phyloP scores from a whole-genome alignment of 1,140 invertebrate genomes.

The Drosophila malerkotliana region DNA sequence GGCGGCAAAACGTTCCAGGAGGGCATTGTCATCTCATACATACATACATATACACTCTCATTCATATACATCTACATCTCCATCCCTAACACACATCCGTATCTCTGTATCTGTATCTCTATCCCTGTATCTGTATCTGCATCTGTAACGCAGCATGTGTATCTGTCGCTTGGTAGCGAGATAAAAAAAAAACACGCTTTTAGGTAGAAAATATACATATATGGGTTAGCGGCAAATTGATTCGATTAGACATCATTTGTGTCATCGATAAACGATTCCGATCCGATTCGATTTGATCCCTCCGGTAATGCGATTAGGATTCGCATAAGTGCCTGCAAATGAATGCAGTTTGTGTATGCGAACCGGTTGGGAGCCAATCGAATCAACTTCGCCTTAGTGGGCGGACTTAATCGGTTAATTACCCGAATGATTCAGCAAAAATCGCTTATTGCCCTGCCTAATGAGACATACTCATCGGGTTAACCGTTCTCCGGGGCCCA shows the following conservation, averaged over 20 bases:
- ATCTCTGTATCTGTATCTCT: background rate
- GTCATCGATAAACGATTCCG: slow-evolving; percentile 40
- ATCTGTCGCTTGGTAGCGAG: background rate
- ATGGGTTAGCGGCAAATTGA: slow-evolving; percentile 42
- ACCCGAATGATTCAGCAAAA: background rate
- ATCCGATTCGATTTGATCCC: slow-evolving; percentile 24
- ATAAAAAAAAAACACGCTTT: slow-evolving; percentile 6
- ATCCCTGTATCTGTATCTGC: background rate
- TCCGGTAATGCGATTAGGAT: slow-evolving; percentile 37
- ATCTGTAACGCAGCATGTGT: slow-evolving; percentile 2
- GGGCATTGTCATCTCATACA: slow-evolving; percentile 36
- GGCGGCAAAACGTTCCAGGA: slow-evolving; percentile 34
- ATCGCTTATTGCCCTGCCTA: background rate
- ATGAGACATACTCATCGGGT: background rate
- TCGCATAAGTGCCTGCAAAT: slow-evolving; percentile 5
- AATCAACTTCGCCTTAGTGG: background rate
- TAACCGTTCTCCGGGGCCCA: background rate
- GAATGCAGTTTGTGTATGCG: slow-evolving; percentile 10
- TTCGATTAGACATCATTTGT: slow-evolving; percentile 43
- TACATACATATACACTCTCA: background rate
- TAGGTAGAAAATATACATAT: slow-evolving; percentile 4
- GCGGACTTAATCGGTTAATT: slow-evolving; percentile 7
- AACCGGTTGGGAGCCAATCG: background rate
- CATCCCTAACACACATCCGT: background rate
- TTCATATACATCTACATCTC: background rate